These are phyloP conservation scores for Malacosoma neustria DNA, from an alignment of 2,888 invertebrate genomes.

Conservation along the genomic window DNA sequence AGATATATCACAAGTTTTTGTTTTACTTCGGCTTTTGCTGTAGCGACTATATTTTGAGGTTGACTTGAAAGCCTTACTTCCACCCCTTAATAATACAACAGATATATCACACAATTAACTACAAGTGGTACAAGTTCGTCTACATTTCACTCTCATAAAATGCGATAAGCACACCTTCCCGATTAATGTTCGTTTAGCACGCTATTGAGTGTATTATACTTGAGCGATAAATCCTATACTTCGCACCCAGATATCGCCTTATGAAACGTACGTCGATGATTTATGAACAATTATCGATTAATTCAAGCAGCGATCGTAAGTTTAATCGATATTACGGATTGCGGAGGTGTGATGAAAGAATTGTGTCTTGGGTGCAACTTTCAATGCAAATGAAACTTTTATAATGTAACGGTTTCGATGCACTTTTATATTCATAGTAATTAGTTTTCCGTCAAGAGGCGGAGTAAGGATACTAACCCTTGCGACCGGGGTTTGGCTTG, in stretches of 20 bases:
- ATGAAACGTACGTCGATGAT: conserved; percentile 72
- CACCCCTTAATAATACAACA: too few relatives aligned
- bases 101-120: conserved; percentile 50
- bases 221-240: conserved; percentile 61
- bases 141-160: conserved; percentile 45
- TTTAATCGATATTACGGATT: conserved; percentile 52
- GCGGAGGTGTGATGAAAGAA: conserved; percentile 2
- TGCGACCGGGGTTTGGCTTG: too few relatives aligned
- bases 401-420: too few relatives aligned
- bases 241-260: conserved; percentile 69
- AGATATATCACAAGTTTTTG: too few relatives aligned
- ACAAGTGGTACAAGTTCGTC: conserved; percentile 26
- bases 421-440: too few relatives aligned
- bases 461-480: too few relatives aligned
- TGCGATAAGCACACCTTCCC: conserved; percentile 43
- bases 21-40: too few relatives aligned
- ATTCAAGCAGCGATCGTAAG: conserved; percentile 73
- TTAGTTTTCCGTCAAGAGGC: too few relatives aligned
- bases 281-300: conserved; percentile 75
- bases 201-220: conserved; percentile 55
- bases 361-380: too few relatives aligned
- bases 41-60: too few relatives aligned
- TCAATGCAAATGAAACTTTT: too few relatives aligned
- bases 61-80: too few relatives aligned
- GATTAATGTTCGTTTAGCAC: conserved; percentile 63